phyloP scores from a whole-genome alignment of 2,888 invertebrate genomes.

The Antheraea yamamai region DNA sequence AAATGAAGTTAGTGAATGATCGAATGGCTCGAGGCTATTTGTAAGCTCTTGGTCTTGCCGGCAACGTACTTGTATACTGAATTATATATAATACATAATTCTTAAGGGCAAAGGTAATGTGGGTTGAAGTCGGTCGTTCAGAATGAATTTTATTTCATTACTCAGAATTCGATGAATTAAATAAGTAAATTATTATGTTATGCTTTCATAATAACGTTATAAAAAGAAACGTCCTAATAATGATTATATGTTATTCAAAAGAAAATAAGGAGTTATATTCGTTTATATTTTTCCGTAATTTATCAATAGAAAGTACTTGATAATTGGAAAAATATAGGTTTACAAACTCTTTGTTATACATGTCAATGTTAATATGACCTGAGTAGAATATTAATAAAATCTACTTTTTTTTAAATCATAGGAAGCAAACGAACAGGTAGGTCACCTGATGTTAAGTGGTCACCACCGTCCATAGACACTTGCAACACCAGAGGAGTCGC shows the following conservation, averaged over 20 bases:
- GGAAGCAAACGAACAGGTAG: too few relatives aligned
- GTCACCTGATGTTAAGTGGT: too few relatives aligned
- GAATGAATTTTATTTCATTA: neutral
- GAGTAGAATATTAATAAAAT: too few relatives aligned
- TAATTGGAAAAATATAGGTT: too few relatives aligned
- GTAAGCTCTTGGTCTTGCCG: neutral
- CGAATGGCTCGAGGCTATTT: slow-evolving; percentile 6
- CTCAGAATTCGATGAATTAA: neutral
- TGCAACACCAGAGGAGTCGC: too few relatives aligned
- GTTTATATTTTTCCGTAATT: too few relatives aligned
- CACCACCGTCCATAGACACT: too few relatives aligned
- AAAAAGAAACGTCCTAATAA: neutral
- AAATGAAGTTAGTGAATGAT: slow-evolving; percentile 14
- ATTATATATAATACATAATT: neutral
- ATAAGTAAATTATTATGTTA: neutral
- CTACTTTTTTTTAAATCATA: too few relatives aligned
- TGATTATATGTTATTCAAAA: neutral
- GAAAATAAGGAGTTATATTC: too few relatives aligned
- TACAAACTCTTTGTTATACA: too few relatives aligned
- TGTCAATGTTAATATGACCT: too few relatives aligned
- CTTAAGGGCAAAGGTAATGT: slow-evolving; percentile 11
- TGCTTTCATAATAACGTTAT: neutral
- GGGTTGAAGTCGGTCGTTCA: neutral
- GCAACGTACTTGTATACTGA: neutral
- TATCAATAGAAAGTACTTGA: too few relatives aligned